Evolutionary conservation across 2,113 vertebrate species (phyloP).

Genomic region (Rynchops niger): DNA sequence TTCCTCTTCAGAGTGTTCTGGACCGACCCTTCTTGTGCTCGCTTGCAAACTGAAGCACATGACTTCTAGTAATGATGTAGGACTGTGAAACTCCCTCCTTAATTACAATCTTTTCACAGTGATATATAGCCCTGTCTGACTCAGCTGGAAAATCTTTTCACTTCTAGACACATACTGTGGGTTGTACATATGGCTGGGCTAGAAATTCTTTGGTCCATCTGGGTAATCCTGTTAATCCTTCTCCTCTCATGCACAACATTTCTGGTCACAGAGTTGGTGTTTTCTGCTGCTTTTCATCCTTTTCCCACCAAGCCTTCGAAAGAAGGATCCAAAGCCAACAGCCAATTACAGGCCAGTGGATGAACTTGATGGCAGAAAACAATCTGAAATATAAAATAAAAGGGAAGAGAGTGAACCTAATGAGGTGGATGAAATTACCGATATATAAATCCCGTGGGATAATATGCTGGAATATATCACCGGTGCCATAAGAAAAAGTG

Average conservation of each 20-base stretch:
- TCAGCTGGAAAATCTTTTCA: neutral
- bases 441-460: neutral
- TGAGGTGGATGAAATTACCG: neutral
- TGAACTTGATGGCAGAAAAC: neutral
- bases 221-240: neutral
- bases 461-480: neutral
- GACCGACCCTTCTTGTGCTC: neutral
- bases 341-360: neutral
- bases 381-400: neutral
- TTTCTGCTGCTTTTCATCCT: neutral
- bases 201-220: neutral
- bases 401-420: neutral
- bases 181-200: neutral
- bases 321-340: neutral
- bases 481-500: neutral
- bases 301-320: neutral
- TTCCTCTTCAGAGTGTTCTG: neutral
- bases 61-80: neutral
- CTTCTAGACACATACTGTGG: neutral
- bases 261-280: neutral
- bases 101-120: neutral
- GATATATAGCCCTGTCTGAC: neutral
- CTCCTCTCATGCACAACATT: neutral
- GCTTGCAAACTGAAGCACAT: neutral
- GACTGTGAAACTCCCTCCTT: neutral